A percentile compares a stretch with the other conserved stretches of the same genome.
Evolutionary conservation across 1,140 invertebrate genomes (phyloP).

Genomic region (Hycleus phaleratus): DNA sequence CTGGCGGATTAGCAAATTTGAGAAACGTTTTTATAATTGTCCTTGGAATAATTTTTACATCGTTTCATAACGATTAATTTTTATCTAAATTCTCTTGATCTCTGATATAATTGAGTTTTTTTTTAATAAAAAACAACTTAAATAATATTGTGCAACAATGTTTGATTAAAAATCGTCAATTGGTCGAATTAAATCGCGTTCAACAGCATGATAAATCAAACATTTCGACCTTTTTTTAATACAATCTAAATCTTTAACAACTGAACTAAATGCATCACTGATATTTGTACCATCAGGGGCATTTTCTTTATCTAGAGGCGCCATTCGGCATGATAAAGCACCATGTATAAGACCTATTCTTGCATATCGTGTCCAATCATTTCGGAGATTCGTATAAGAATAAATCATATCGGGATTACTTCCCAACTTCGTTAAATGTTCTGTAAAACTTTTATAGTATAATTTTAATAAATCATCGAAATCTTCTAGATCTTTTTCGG

Average conservation of each 20-base stretch:
- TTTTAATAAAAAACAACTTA: too few relatives aligned
- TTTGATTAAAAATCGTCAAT: too few relatives aligned
- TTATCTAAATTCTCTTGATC: too few relatives aligned
- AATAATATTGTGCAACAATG: too few relatives aligned
- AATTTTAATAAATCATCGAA: conserved; percentile 44
- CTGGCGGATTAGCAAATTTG: too few relatives aligned
- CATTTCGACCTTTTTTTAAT: background rate
- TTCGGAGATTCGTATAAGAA: background rate
- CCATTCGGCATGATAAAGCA: background rate
- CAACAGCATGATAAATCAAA: background rate
- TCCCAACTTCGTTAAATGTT: conserved; percentile 38
- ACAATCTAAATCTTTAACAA: background rate
- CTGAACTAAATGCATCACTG: background rate
- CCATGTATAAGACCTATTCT: background rate
- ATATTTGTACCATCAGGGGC: background rate
- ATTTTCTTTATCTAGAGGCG: background rate
- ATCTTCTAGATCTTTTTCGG: conserved; percentile 41
- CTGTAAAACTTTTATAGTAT: conserved; percentile 46
- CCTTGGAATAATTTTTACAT: too few relatives aligned
- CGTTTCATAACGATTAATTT: too few relatives aligned
- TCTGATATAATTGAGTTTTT: too few relatives aligned
- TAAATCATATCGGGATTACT: conserved; percentile 31
- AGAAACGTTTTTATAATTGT: too few relatives aligned
- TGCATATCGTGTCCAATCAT: background rate
- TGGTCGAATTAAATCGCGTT: too few relatives aligned